Conservation (phyloP, 2,113 vertebrate species). For the Colistium nudipinnis region DNA sequence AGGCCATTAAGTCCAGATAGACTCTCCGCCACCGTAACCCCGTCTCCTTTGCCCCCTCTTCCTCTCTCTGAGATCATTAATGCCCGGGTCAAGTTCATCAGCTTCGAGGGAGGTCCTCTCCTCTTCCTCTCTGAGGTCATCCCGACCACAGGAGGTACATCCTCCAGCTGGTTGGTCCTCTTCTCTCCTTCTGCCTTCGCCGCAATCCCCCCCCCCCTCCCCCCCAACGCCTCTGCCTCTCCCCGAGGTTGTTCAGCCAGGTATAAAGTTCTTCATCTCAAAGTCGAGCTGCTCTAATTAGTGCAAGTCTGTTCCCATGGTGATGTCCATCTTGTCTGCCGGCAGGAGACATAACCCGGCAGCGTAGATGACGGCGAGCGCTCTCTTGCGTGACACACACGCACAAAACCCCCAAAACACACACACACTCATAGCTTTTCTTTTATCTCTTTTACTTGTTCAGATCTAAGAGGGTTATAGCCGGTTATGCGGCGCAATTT, state of each 20-base stretch:
- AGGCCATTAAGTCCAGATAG: constrained; percentile 19
- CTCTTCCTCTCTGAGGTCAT: constrained; percentile 40
- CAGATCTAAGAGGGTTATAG: neutral
- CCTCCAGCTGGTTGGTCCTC: constrained; percentile 10
- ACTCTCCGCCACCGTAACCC: constrained; percentile 13
- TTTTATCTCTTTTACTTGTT: neutral
- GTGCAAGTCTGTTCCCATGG: constrained; percentile 37
- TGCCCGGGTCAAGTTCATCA: constrained; percentile 38
- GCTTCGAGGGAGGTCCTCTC: constrained; percentile 16
- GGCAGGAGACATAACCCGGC: constrained; percentile 39
- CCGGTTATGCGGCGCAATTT: neutral
- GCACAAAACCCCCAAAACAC: constrained; percentile 5
- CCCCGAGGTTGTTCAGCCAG: constrained; percentile 38
- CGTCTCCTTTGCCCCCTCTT: neutral
- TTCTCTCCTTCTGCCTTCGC: neutral
- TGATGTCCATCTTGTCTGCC: constrained; percentile 58
- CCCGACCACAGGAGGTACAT: constrained; percentile 13
- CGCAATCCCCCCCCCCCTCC: neutral
- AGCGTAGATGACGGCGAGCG: constrained; percentile 1
- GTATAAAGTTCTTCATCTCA: constrained; percentile 59
- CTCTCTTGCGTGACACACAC: constrained; percentile 29
- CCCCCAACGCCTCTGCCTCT: neutral
- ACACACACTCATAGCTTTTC: neutral
- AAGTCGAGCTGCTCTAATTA: constrained; percentile 68
- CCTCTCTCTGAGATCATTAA: constrained; percentile 30